Conservation (phyloP, 2,797 vertebrate genomes). For the Xenops minutus region DNA sequence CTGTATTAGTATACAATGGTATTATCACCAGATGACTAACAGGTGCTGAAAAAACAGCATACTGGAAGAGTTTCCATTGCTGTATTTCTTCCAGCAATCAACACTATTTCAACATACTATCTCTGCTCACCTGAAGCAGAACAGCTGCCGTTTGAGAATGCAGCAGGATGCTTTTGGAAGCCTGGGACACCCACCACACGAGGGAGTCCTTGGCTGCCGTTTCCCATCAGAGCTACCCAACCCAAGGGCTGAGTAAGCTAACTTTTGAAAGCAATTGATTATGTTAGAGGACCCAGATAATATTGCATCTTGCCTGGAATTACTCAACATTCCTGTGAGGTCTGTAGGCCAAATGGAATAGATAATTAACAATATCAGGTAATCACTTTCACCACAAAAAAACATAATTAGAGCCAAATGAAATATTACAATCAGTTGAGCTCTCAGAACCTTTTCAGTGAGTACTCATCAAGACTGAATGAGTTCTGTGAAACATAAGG, state of each 20-base stretch:
- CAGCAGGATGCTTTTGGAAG: fast-evolving
- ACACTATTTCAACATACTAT: background rate
- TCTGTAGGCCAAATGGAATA: background rate
- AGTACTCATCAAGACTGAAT: background rate
- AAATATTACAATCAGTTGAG: background rate
- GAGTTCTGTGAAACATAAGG: background rate
- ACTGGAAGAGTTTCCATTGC: background rate
- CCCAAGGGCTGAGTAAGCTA: background rate
- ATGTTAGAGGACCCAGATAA: background rate
- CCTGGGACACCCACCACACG: background rate
- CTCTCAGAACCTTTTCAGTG: background rate
- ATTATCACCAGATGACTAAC: background rate
- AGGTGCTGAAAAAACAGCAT: background rate
- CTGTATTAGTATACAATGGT: background rate
- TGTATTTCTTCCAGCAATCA: background rate
- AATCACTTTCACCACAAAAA: fast-evolving
- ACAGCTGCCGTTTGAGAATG: fast-evolving
- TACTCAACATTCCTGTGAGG: background rate
- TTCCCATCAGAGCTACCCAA: background rate
- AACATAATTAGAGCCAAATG: background rate
- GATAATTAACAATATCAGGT: background rate
- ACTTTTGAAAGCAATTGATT: background rate
- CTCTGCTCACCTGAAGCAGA: fast-evolving
- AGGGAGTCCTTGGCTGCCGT: conserved; percentile 26
- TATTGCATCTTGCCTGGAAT: background rate